These are phyloP conservation scores for Chelonoidis abingdonii DNA, from an alignment of 2,113 vertebrate species.

Conservation along the genomic window DNA sequence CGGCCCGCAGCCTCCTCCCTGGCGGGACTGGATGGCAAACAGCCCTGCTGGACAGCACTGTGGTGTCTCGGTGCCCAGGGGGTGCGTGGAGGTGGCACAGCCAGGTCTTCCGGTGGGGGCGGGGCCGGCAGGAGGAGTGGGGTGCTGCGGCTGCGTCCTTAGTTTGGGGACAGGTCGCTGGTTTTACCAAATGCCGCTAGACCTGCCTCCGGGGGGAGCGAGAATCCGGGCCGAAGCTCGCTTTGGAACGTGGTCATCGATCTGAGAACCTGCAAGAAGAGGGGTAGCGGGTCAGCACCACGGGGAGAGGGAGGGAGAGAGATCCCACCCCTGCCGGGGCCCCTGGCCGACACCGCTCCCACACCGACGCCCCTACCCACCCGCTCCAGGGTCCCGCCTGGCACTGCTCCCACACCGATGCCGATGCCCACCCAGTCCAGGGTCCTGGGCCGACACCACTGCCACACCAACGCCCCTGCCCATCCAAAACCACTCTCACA, in stretches of 20 bases:
- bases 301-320: rapidly evolving
- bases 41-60: background rate
- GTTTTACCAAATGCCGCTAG: constrained; percentile 94
- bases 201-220: constrained; percentile 93
- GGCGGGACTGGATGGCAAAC: background rate
- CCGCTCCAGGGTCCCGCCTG: background rate
- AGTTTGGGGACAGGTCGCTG: constrained; percentile 56
- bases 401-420: too few relatives aligned
- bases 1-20: background rate
- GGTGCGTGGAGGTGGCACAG: background rate
- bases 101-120: constrained; percentile 31
- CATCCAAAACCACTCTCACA: too few relatives aligned
- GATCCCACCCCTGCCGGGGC: background rate
- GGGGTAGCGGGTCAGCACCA: background rate
- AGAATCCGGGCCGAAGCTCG: constrained; percentile 94
- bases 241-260: constrained; percentile 95
- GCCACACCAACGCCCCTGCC: too few relatives aligned
- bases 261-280: constrained; percentile 87
- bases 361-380: too few relatives aligned
- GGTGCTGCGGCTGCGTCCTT: constrained; percentile 62
- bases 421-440: background rate
- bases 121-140: constrained; percentile 1
- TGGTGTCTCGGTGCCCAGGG: background rate
- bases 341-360: rapidly evolving
- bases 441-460: rapidly evolving